phyloP scores from a whole-genome alignment of 2,113 vertebrate species.

The Cygnus atratus region DNA sequence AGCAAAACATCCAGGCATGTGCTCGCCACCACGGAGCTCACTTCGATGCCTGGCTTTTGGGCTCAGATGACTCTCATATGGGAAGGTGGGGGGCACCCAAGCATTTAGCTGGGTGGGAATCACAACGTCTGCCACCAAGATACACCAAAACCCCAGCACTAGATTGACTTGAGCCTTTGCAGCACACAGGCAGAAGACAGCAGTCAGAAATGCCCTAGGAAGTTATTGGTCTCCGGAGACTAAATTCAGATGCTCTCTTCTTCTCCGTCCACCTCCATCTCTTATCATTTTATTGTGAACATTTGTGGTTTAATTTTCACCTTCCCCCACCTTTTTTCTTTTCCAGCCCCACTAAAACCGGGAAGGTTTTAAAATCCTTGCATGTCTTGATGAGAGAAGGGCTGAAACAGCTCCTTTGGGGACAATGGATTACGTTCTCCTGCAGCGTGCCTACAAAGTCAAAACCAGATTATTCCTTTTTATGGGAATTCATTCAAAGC shows the following conservation, averaged over 20 bases:
- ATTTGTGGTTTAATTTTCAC: constrained; percentile 40
- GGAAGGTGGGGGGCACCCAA: neutral
- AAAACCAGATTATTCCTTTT: constrained; percentile 47
- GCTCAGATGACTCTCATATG: neutral
- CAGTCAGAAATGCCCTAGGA: neutral
- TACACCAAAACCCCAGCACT: accelerated
- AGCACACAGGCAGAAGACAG: neutral
- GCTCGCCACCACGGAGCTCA: neutral
- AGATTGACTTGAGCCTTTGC: neutral
- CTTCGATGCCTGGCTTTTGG: neutral
- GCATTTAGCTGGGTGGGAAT: neutral
- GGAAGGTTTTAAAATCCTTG: constrained; percentile 18
- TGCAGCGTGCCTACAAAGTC: constrained; percentile 14
- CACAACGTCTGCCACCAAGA: neutral
- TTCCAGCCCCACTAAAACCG: constrained; percentile 7
- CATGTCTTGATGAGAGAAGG: neutral
- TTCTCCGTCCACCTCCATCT: neutral
- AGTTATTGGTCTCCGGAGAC: neutral
- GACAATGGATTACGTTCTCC: constrained; percentile 11
- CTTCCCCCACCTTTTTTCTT: neutral
- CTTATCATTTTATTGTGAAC: constrained; percentile 35
- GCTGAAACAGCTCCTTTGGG: constrained; percentile 6
- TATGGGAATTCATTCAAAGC: constrained; percentile 47
- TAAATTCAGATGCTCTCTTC: neutral
- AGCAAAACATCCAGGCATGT: accelerated